Base-by-base conservation (phyloP, 2,113 vertebrate species). In the Cromileptes altivelis region DNA sequence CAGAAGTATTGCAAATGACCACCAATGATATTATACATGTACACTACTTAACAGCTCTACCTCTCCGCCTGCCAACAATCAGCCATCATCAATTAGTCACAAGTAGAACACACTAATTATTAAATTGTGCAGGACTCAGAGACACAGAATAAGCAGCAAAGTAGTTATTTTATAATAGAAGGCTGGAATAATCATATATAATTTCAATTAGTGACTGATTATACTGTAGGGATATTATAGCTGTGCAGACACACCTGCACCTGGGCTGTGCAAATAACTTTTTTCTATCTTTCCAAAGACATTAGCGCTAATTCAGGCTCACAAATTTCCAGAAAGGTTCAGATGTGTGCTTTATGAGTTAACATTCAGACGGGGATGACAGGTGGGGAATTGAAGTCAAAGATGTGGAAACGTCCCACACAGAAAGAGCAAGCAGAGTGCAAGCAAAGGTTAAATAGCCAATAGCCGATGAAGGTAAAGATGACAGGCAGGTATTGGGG, bases 401-500 rank as follows among this genome's bases (percentile, higher is more conserved):
- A 50, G 12, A 37, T 62, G 14, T 63, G 50, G 14, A 45, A 71
- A 49, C 21, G n/a, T 50, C 47, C 17, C 30, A 40, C 30, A 40
- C 14, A 33, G 12, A 61, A 45, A 52, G 11, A 65, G 45, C 45
- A 63, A 40, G 0, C 25, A 13, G 37, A 65, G 18, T n/a, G 49
- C 23, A 18, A 37, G 67, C 5, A 50, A 71, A 68, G 67, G 69
- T 57, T 40, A 62, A 74, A 69, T 0, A 49, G 58, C 49, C 52
- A 50, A 14, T 9, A 4, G 45, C 18, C 15, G 25, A 64, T 30
- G 23, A 71, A 52, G 33, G 14, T 21, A 61, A 53, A 61, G n/a
- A 27, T 42, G 63, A 69, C 19, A 47, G 70, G 21, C 15, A 33
- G 57, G 53, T 55, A 30, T 14, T 4, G 13, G 56, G 53, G 55